A percentile compares a stretch with the other conserved stretches of the same genome.
Evolutionary conservation across 2,113 vertebrate species (phyloP).

Genomic region (Rhynchomys soricoides): DNA sequence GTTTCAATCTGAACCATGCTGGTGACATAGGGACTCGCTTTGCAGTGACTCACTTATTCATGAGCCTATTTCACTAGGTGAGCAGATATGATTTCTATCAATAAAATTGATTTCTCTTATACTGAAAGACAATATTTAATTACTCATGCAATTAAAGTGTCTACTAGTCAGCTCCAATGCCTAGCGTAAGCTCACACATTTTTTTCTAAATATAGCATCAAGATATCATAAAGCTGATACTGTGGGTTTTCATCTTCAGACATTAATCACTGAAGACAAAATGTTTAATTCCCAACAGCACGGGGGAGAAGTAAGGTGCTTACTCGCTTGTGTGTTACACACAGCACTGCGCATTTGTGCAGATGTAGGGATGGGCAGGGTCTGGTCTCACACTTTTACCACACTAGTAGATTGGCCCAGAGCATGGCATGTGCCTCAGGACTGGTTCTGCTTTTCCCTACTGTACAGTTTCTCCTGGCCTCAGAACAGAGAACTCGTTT

Average conservation of each 20-base stretch:
- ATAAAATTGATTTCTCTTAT: background rate
- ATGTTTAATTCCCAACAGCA: background rate
- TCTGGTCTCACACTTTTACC: no score
- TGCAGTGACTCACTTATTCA: background rate
- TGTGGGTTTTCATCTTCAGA: background rate
- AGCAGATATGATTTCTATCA: background rate
- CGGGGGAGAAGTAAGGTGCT: fast-evolving
- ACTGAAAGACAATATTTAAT: background rate
- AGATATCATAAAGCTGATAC: background rate
- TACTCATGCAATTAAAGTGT: background rate
- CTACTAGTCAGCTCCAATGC: background rate
- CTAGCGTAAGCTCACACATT: background rate
- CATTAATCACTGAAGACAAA: background rate
- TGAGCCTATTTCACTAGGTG: background rate
- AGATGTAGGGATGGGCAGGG: background rate
- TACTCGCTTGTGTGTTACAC: fast-evolving
- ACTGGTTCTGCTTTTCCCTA: no score
- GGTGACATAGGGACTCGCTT: background rate
- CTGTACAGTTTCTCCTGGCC: background rate
- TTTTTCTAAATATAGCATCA: background rate
- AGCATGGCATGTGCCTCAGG: fast-evolving
- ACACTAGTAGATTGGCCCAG: fast-evolving
- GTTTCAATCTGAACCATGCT: background rate
- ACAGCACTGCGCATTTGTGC: background rate
- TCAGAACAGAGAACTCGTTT: background rate